Evolutionary conservation across 2,888 invertebrate genomes (phyloP).

Genomic region (Coelopa pilipes): DNA sequence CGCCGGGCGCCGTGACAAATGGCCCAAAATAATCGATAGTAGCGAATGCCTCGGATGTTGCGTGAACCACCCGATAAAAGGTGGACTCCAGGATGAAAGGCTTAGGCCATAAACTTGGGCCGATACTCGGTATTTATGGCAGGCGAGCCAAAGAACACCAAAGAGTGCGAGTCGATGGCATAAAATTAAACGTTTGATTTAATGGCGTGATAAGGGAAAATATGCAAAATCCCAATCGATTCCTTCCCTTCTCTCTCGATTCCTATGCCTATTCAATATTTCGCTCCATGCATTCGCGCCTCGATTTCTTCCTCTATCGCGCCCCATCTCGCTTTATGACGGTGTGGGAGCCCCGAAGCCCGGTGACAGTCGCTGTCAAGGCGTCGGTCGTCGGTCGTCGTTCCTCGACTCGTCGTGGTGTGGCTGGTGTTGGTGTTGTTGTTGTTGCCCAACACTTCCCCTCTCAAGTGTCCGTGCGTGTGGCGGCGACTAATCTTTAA

Average conservation of each 20-base stretch:
- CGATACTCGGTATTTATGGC: no score
- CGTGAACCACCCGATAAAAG: no score
- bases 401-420: slow-evolving; percentile 3
- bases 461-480: slow-evolving; percentile 1
- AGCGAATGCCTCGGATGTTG: no score
- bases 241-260: background rate
- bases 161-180: background rate
- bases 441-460: background rate
- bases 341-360: background rate
- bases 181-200: slow-evolving; percentile 5
- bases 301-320: background rate
- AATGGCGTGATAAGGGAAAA: slow-evolving; percentile 15
- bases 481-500: slow-evolving; percentile 12
- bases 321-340: no score
- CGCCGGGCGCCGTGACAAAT: background rate
- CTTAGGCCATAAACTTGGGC: background rate
- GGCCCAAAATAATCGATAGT: slow-evolving; percentile 6
- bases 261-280: background rate
- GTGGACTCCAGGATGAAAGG: no score
- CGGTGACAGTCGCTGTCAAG: slow-evolving; percentile 32
- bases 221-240: background rate
- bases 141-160: no score
- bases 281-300: background rate
- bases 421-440: background rate
- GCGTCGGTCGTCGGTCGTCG: background rate